Evolutionary conservation across 1,140 invertebrate species (phyloP).

Genomic region (Drosophila sturtevanti): DNA sequence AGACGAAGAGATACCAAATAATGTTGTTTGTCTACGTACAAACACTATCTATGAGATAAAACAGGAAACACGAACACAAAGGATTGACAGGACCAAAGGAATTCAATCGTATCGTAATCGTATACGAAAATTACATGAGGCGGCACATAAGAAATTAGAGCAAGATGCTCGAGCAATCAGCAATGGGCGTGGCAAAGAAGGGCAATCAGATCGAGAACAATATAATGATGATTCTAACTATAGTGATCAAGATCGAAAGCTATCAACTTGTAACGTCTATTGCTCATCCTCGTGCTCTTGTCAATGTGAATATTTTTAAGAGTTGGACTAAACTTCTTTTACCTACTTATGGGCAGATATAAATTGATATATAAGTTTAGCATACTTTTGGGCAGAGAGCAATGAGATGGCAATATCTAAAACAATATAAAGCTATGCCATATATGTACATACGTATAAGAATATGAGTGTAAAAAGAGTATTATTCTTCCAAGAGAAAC

Average conservation of each 20-base stretch:
- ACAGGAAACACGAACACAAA: neutral
- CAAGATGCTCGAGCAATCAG: neutral
- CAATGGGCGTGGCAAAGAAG: conserved; percentile 5
- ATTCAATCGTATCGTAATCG: neutral
- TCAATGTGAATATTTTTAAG: conserved; percentile 13
- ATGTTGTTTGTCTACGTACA: neutral
- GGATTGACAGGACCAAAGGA: neutral
- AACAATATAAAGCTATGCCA: too few species aligned
- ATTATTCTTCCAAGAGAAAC: too few species aligned
- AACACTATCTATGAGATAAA: conserved; percentile 23
- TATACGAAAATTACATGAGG: conserved; percentile 26
- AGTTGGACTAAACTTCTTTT: neutral
- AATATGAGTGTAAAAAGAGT: too few species aligned
- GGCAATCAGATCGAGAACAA: neutral
- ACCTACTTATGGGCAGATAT: neutral
- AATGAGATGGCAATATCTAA: too few species aligned
- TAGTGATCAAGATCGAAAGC: neutral
- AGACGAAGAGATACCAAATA: neutral
- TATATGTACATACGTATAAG: too few species aligned
- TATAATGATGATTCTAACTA: neutral
- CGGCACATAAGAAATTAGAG: neutral
- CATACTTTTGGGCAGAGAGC: conserved; percentile 32
- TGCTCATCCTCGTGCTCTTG: conserved; percentile 28
- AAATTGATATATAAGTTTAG: neutral
- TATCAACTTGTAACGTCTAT: neutral